These are phyloP conservation scores for Cactoblastis cactorum DNA, from an alignment of 2,888 invertebrate genomes.

Conservation along the genomic window DNA sequence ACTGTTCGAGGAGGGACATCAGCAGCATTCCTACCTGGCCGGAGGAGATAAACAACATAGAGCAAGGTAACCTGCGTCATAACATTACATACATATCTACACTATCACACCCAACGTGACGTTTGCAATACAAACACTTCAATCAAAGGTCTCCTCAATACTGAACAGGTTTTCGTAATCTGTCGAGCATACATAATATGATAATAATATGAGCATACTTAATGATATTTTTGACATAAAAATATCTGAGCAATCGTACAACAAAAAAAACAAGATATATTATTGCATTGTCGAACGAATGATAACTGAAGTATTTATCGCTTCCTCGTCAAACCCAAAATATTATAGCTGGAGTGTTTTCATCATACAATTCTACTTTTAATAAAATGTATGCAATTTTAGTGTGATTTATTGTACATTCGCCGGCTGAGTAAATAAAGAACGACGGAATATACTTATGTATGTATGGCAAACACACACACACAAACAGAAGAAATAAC, in stretches of 20 bases:
- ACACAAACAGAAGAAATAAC: too few species aligned
- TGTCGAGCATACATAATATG: background rate
- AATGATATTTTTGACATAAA: too few species aligned
- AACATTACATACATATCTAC: conserved; percentile 22
- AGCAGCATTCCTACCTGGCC: conserved; percentile 59
- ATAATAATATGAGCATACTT: background rate
- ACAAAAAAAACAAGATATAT: too few species aligned
- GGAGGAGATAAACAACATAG: conserved; percentile 45
- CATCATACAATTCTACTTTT: background rate
- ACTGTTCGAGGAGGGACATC: conserved; percentile 63
- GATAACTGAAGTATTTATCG: background rate
- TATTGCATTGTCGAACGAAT: too few species aligned
- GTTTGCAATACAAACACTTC: conserved; percentile 35
- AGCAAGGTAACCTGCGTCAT: conserved; percentile 49
- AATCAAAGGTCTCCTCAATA: conserved; percentile 8
- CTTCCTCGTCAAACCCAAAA: background rate
- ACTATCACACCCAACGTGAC: conserved; percentile 32
- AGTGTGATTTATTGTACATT: too few species aligned
- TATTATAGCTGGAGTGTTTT: background rate
- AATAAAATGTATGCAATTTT: background rate
- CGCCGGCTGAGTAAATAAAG: background rate
- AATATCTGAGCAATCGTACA: too few species aligned
- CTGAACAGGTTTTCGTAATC: conserved; percentile 1
- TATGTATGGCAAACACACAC: too few species aligned
- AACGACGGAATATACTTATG: too few species aligned